These are phyloP conservation scores for Azemiops feae DNA, from an alignment of 2,113 vertebrate species.

Conservation along the genomic window DNA sequence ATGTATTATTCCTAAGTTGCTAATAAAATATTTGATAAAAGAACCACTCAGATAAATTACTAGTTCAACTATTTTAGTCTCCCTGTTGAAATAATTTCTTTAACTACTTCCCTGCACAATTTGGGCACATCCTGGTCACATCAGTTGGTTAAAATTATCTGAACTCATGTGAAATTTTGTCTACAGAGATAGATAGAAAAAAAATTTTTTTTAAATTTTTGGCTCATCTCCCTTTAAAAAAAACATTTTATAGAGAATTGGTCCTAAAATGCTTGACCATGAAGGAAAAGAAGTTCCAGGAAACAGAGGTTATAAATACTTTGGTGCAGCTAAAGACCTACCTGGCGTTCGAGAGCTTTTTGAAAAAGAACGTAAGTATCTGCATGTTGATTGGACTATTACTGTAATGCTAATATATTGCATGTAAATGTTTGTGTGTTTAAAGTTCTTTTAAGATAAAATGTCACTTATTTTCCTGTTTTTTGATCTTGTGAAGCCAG, in stretches of 20 bases:
- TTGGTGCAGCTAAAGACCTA: constrained; percentile 94
- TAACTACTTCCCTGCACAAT: neutral
- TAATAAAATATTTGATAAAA: neutral
- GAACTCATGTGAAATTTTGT: neutral
- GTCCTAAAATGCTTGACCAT: constrained; percentile 93
- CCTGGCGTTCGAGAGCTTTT: constrained; percentile 95
- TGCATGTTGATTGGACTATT: neutral
- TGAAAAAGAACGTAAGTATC: constrained; percentile 91
- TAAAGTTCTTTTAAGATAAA: neutral
- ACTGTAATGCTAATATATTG: neutral
- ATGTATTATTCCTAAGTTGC: neutral
- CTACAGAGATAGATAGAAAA: neutral
- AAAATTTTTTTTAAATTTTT: neutral
- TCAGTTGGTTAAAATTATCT: neutral
- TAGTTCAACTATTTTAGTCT: neutral
- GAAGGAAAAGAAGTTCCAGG: constrained; percentile 97
- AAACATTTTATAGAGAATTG: constrained; percentile 77
- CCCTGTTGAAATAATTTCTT: neutral
- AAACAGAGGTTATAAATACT: constrained; percentile 97
- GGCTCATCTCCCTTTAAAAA: neutral
- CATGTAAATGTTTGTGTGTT: neutral
- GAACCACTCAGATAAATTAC: neutral
- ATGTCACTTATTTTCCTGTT: neutral
- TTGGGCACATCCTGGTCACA: neutral
- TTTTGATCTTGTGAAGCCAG: neutral